Evolutionary conservation across 2,113 vertebrate genomes (phyloP), one percentile per base, ranked within the genome.

Genomic region (Plecotus auritus): DNA sequence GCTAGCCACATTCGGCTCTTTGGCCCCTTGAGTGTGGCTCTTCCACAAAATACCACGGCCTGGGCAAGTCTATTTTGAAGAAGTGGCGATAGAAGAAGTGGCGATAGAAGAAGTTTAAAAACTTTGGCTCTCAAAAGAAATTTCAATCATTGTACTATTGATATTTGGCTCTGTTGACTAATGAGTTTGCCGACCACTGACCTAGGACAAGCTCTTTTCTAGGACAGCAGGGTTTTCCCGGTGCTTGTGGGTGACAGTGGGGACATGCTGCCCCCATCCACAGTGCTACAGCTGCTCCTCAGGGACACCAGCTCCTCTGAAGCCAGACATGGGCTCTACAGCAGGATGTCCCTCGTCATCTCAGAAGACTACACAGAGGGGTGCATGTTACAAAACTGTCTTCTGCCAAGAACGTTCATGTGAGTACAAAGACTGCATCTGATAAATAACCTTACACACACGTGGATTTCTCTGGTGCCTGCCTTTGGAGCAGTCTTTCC

Each of bases 361-460:
- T 59, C 8, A 8, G 51, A 56, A 61, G 22, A 37, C 42, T 7
- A 40, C 5, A 0, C 56, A 42, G 47, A 61, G 54, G 5, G 42
- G 7, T 2, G 0, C n/a, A 56, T 1, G 0, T 13, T 18, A 30
- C 6, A 54, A n/a, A 42, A 26, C 35, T 72, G 40, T n/a, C 35
- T 85, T 73, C 66, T 88, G n/a, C 88, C 37, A 42, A 87, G 42
- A 56, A 40, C 1, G 51, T 37, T 82, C 35, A 40, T 81, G 9
- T 70, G 54, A 49, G 67, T n/a, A 23, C 45, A 47, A 74, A 87
- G 67, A 64, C 61, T 82, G 11, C 35, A 17, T 66, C 49, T 81
- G 74, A 45, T 37, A 40, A 81, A 20, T 6, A 83, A 40, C 64
- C 23, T 32, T 23, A 32, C 22, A 42, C 18, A 17, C 26, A 78